Evolutionary conservation across 2,113 vertebrate species (phyloP).

Genomic region (Triplophysa rosa): DNA sequence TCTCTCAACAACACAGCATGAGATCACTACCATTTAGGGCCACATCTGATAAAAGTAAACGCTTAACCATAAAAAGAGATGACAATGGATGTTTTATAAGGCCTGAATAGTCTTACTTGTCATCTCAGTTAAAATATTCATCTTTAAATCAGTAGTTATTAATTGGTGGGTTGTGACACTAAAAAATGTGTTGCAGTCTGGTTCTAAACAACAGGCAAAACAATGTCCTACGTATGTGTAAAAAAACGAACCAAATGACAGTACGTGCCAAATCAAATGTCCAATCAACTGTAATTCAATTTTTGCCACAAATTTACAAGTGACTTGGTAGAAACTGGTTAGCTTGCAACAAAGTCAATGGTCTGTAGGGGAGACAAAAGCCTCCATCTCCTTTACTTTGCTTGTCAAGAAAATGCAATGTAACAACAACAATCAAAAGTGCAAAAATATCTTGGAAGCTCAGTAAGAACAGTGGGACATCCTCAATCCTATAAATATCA

Average conservation of each 20-base stretch:
- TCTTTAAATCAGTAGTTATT: slow-evolving; percentile 1
- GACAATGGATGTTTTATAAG: slow-evolving; percentile 2
- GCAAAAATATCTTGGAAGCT: too few relatives aligned
- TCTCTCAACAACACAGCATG: slow-evolving; percentile 4
- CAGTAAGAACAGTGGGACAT: background rate
- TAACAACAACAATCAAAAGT: background rate
- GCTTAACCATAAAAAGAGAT: slow-evolving; percentile 25
- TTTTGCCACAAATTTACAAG: too few relatives aligned
- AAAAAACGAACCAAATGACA: too few relatives aligned
- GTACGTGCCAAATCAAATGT: too few relatives aligned
- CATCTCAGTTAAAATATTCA: background rate
- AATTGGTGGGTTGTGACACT: background rate
- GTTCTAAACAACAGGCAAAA: too few relatives aligned
- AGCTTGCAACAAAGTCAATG: too few relatives aligned
- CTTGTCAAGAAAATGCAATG: background rate
- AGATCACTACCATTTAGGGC: slow-evolving; percentile 33
- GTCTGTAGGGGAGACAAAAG: too few relatives aligned
- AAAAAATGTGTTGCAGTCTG: background rate
- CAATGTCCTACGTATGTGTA: too few relatives aligned
- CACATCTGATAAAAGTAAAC: slow-evolving; percentile 32
- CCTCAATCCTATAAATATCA: background rate
- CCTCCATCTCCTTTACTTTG: background rate
- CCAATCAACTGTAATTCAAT: too few relatives aligned
- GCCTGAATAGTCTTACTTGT: slow-evolving; percentile 2
- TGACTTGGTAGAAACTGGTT: too few relatives aligned